Base-by-base conservation (phyloP, 1,140 invertebrate genomes). In the Eciton burchellii region DNA sequence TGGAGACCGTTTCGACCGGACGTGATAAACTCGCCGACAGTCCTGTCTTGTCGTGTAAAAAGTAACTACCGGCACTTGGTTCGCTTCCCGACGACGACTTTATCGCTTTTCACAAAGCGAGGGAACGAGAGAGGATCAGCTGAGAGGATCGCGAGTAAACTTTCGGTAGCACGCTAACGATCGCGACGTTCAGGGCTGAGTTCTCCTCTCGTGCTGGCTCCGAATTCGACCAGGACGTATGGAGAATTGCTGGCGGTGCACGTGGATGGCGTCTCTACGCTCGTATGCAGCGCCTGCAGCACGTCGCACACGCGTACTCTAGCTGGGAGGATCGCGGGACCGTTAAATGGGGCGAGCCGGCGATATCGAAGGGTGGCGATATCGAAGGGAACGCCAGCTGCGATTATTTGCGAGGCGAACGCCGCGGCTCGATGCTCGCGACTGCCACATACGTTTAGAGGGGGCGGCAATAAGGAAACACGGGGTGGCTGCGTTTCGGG, bases 131-230 rank as follows among this genome's bases (percentile, higher is more conserved):
- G 59, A 65, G 57, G 82, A 84, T 79, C 29, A 14, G 19, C 0
- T 26, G 56, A 3, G 29, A 74, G 9, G 47, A 6, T n/a, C 11
- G 43, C 16, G 35, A 60, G 68, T 87, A 87, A 87, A 87, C 43
- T 76, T 70, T 19, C 26, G 43, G 52, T 19, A 45, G 21, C 45
- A 16, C n/a, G 82, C 57, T 84, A 84, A 88, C 82, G 85, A 84
- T 59, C 45, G 49, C 54, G 63, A 77, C 49, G 56, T 54, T 54
- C 59, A 11, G 41, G n/a, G 49, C 54, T 52, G 82, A 60, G 63
- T 81, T 76, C 59, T 65, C 68, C 35, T 12, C 4, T 11, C 65
- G 79, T 35, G 19, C 49, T 3, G 45, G n/a, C 24, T 21, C 29
- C 60, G 82, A 81, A 72, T 81, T 26, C 66, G 26, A 26, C 43